These are phyloP conservation scores for Pterocles burchelli DNA, from an alignment of 2,113 vertebrate species.

Conservation along the genomic window DNA sequence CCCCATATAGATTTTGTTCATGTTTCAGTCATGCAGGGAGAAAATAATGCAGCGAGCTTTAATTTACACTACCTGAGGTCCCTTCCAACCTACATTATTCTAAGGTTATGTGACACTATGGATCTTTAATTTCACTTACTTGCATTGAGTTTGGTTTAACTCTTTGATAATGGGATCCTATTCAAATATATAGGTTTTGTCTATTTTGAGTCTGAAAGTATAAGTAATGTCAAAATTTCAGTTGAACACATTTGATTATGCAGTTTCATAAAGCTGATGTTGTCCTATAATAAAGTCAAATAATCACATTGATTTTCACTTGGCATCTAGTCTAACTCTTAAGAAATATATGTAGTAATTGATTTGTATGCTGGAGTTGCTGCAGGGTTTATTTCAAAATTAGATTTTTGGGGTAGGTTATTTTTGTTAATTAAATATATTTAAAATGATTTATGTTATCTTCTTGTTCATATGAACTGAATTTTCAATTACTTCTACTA, in stretches of 20 bases:
- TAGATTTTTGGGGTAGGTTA: constrained; percentile 47
- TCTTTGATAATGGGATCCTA: not conserved
- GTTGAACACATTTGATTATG: not conserved
- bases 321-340: constrained; percentile 57
- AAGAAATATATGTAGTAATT: constrained; percentile 51
- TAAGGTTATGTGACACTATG: not conserved
- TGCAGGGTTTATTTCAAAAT: constrained; percentile 68
- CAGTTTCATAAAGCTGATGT: constrained; percentile 55
- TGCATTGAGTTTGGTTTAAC: not conserved
- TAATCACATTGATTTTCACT: constrained; percentile 67
- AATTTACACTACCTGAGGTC: not conserved
- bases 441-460: constrained; percentile 71
- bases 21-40: not conserved
- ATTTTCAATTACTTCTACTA: constrained; percentile 67
- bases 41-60: not conserved
- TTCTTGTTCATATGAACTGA: constrained; percentile 65
- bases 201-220: not conserved
- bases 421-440: constrained; percentile 66
- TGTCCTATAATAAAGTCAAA: constrained; percentile 67
- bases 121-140: not conserved
- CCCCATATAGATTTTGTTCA: not conserved
- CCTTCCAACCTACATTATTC: not conserved
- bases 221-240: not conserved
- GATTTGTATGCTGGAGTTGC: constrained; percentile 48
- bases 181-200: not conserved